phyloP scores from a whole-genome alignment of 2,797 vertebrate species.

The Gadopsis marmoratus region DNA sequence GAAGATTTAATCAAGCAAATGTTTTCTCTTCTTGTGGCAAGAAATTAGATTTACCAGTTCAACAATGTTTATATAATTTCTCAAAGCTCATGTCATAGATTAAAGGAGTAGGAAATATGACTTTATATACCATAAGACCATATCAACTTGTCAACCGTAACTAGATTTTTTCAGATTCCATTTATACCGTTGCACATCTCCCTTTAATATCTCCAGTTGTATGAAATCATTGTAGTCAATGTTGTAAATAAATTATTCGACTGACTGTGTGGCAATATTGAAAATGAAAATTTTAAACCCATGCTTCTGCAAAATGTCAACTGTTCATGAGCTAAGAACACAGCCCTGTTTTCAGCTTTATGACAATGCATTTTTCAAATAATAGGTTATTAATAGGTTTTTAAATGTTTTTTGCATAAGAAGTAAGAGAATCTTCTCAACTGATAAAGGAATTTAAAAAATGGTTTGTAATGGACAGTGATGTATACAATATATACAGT shows the following conservation, averaged over 20 bases:
- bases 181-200: neutral
- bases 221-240: neutral
- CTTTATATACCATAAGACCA: conserved; percentile 2
- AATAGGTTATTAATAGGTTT: neutral
- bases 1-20: conserved; percentile 65
- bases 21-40: conserved; percentile 23
- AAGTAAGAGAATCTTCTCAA: neutral
- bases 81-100: conserved; percentile 25
- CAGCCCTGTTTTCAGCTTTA: neutral
- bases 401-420: neutral
- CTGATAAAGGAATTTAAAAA: neutral
- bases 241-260: neutral
- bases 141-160: too few relatives aligned
- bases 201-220: neutral
- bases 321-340: neutral
- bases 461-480: neutral
- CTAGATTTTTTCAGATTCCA: neutral
- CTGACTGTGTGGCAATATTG: neutral
- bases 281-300: neutral
- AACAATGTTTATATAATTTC: conserved; percentile 13
- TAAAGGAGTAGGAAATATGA: conserved; percentile 6
- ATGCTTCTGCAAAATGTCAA: neutral
- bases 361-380: neutral
- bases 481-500: neutral
- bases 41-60: conserved; percentile 32